Evolutionary conservation across 2,797 vertebrate species (phyloP), one percentile per base, ranked within the genome.

Genomic region (Iguana delicatissima): DNA sequence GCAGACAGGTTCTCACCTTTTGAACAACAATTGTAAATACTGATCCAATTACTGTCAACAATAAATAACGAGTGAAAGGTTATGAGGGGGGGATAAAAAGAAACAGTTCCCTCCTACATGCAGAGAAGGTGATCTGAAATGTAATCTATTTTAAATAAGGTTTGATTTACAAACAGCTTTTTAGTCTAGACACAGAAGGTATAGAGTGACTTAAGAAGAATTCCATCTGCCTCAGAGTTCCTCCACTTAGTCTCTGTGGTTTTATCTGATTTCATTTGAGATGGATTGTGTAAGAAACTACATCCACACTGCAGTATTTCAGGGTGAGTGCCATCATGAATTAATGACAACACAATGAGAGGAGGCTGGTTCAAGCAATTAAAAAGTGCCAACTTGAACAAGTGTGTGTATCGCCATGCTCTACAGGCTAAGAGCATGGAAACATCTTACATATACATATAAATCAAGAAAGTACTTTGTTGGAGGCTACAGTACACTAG

Each of bases 261-360:
- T 94, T 93, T 94, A 92, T 85, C 83, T 93, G 62, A 88, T 73
- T 93, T 90, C 92, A 82, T 38, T 6, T 91, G 90, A 88, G 91
- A 77, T 88, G 10, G 82, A 50, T 82, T 89, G 85, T 89, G 87
- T 81, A 92, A 90, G 89, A 72, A 91, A 72, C 89, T 35, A 72
- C 3, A 89, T 62, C 29, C 35, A 85, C 92, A 92, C 72, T 93
- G n/a, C 24, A 93, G 79, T 80, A 83, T 80, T 92, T 93, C 80
- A 82, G 80, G 50, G 22, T 89, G 83, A 94, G 10, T 81, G 62
- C 59, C 89, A 93, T 90, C 91, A 77, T 94, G 90, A 59, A 88
- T 89, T 93, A 24, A 0, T 52, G 72, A 80, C 38, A 74, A 74
- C 46, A 92, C 0, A 8, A 3, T 87, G 84, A 85, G 13, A 90